Percentiles rank a stretch among this genome's conserved stretches.
Conservation (phyloP, 1,140 invertebrate species). For the Anastatus disparis region DNA sequence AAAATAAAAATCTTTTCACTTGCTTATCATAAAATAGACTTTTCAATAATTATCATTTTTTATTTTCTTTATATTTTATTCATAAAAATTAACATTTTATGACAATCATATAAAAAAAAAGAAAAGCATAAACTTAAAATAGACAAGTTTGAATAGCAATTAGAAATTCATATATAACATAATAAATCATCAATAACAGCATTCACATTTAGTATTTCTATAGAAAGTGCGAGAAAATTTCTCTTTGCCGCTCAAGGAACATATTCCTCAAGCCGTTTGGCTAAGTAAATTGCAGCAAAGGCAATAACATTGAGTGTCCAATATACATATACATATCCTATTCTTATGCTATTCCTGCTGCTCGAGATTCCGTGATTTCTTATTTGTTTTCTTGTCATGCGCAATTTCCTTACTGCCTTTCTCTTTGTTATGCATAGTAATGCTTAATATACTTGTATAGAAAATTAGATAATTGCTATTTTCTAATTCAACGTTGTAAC, state of each 20-base stretch:
- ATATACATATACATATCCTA: conserved; percentile 16
- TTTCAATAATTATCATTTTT: too few species aligned
- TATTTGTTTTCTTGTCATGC: conserved; percentile 16
- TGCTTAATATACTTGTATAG: neutral
- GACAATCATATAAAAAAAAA: too few species aligned
- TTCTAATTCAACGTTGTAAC: neutral
- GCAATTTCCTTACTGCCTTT: conserved; percentile 16
- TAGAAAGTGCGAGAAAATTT: conserved; percentile 20
- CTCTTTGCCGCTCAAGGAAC: conserved; percentile 3
- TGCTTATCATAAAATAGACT: too few species aligned
- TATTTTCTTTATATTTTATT: too few species aligned
- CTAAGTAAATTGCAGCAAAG: neutral
- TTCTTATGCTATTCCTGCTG: too few species aligned
- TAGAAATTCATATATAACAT: too few species aligned
- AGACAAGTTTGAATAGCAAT: too few species aligned
- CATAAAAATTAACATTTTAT: too few species aligned
- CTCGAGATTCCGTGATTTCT: conserved; percentile 12
- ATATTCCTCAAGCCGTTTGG: neutral
- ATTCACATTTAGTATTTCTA: neutral
- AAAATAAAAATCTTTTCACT: too few species aligned
- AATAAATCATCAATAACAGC: conserved; percentile 16
- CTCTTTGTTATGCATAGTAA: neutral
- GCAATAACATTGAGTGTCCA: conserved; percentile 1
- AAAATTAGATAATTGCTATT: neutral
- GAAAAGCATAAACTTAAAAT: too few species aligned